Percentiles rank a stretch among this genome's conserved stretches.
phyloP scores from a whole-genome alignment of 2,797 vertebrate species.

The Neomorphus geoffroyi region DNA sequence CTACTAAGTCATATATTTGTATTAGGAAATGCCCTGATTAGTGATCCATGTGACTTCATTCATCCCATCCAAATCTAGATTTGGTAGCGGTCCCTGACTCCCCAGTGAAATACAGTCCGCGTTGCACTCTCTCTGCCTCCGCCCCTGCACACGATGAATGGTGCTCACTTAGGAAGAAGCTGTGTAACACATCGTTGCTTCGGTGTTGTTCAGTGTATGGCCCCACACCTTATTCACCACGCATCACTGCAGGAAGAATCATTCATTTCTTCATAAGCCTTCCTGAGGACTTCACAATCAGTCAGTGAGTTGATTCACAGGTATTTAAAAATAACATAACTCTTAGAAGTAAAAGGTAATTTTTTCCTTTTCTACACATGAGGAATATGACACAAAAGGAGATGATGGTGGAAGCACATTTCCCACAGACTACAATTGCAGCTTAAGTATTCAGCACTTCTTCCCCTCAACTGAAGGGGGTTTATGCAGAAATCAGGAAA shows the following conservation, averaged over 20 bases:
- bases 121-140: not conserved
- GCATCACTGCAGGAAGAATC: not conserved
- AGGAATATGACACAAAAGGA: not conserved
- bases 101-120: too few relatives aligned
- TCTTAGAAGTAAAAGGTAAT: not conserved
- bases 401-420: not conserved
- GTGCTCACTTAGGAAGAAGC: not conserved
- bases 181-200: not conserved
- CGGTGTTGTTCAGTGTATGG: accelerated
- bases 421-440: not conserved
- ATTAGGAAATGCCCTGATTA: not conserved
- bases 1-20: not conserved
- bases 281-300: not conserved
- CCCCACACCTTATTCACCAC: not conserved
- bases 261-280: not conserved
- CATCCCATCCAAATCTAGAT: not conserved
- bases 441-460: not conserved
- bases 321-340: not conserved
- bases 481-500: slow-evolving; percentile 3
- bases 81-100: not conserved
- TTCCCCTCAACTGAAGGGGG: not conserved
- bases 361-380: not conserved
- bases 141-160: accelerated
- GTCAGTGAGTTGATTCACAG: not conserved
- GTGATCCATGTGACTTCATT: not conserved